Base-by-base conservation (phyloP, 1,140 invertebrate species). In the Danaus melanippus region DNA sequence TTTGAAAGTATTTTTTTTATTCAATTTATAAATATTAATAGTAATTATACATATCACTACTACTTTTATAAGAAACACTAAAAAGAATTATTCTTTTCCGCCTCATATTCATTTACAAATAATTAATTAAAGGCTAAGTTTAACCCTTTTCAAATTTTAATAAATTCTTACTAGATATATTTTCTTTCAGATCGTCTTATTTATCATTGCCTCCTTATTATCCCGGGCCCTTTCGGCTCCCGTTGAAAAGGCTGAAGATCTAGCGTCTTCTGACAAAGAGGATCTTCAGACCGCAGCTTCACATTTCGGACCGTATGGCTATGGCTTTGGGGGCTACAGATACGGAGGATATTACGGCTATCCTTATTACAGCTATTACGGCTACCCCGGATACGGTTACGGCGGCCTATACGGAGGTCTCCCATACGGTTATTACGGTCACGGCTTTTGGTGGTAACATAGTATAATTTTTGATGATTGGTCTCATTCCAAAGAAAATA, bases 281-380 rank as follows among this genome's bases (percentile, higher is more conserved):
- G 86, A 87, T 50, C 70, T 87, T 1, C 79, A 88, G 55, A 72
- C 84, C 0, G 76, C 78, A 0, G 86, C 81, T 0, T 85, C 84
- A 0, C 69, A 78, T 42, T 85, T 75, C 71, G 84, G 85, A 8
- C 80, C 80, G 11, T 67, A 74, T 49, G 69, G 70, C 11, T 66
- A 65, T 1, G 60, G 67, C 11, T 68, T 60, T 17, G 68, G 73
- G 1, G 69, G 70, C 15, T 69, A 69, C 48, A 58, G 62, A 11
- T 54, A 53, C 6, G 60, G 58, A 41, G 65, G 65, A 9, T 51
- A 65, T 12, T 60, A 61, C 52, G 68, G 64, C 7, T 61, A 61
- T 21, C 50, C 50, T n/a, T 74, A 69, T 50, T 69, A 71, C 10
- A 71, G 79, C 8, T 67, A 75, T 56, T 77, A 74, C 21, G 73